Conservation (phyloP, 1,140 invertebrate genomes). For the Drosophila prosaltans region DNA sequence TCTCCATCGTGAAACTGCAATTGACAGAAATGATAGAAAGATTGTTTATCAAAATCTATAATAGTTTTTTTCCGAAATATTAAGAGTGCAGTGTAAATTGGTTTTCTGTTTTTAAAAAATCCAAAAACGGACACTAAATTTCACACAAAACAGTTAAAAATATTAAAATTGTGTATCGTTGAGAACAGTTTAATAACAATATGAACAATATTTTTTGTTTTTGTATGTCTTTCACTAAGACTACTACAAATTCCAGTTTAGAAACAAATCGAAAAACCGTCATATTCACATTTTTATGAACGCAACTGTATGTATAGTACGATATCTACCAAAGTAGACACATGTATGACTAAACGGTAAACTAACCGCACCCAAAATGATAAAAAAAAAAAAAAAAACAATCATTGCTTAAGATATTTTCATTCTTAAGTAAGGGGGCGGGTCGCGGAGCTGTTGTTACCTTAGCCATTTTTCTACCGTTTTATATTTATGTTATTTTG, state of each 20-base stretch:
- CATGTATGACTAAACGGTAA: slow-evolving; percentile 22
- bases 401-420: slow-evolving; percentile 12
- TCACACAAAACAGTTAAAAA: no score
- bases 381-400: not conserved
- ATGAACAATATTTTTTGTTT: no score
- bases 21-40: not conserved
- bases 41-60: not conserved
- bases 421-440: no score
- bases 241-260: not conserved
- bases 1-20: slow-evolving; percentile 84
- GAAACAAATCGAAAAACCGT: no score
- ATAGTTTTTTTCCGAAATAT: not conserved
- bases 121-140: no score
- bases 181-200: no score
- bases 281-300: not conserved
- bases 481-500: no score
- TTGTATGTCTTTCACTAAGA: not conserved
- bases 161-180: no score
- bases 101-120: no score
- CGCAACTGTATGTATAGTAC: slow-evolving; percentile 5
- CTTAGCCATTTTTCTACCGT: slow-evolving; percentile 57
- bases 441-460: slow-evolving; percentile 29
- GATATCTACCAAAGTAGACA: slow-evolving; percentile 5
- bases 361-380: slow-evolving; percentile 21
- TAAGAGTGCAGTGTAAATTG: not conserved